Percentiles rank a stretch among this genome's conserved stretches.
phyloP scores from a whole-genome alignment of 2,888 invertebrate genomes.

The Limnephilus rhombicus region DNA sequence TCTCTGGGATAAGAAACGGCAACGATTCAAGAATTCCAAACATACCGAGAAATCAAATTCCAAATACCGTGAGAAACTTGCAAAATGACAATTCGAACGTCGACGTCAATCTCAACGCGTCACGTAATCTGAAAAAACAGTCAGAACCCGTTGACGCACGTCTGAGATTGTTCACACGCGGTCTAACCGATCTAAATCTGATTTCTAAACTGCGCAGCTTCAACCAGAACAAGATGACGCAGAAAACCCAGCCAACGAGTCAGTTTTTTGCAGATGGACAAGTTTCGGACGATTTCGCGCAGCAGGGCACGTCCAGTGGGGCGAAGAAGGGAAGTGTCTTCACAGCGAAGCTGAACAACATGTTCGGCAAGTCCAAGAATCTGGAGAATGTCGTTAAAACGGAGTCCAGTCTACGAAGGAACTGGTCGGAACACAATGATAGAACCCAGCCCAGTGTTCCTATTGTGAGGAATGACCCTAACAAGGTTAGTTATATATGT shows the following conservation, averaged over 20 bases:
- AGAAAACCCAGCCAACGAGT: constrained; percentile 50
- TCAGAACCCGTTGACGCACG: background rate
- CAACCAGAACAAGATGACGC: background rate
- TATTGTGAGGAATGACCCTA: constrained; percentile 21
- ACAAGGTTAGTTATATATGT: constrained; percentile 16
- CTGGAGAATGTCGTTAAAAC: background rate
- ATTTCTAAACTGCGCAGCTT: constrained; percentile 44
- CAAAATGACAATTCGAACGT: background rate
- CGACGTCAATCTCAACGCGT: background rate
- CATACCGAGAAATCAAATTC: background rate
- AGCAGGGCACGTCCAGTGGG: constrained; percentile 33
- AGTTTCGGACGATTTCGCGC: constrained; percentile 20
- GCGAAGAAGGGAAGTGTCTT: constrained; percentile 52
- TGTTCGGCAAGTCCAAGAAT: constrained; percentile 54
- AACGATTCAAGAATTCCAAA: constrained; percentile 67
- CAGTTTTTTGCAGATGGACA: constrained; percentile 58
- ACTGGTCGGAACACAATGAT: constrained; percentile 66
- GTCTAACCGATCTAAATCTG: constrained; percentile 72
- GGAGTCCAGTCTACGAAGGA: constrained; percentile 62
- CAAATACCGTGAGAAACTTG: background rate
- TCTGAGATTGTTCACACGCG: constrained; percentile 72
- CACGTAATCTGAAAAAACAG: background rate
- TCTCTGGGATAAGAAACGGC: constrained; percentile 56
- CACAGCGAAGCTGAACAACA: constrained; percentile 51
- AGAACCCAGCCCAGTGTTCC: constrained; percentile 54